Base-by-base conservation (phyloP, 2,888 invertebrate species). In the Rhorus exstirpatorius region DNA sequence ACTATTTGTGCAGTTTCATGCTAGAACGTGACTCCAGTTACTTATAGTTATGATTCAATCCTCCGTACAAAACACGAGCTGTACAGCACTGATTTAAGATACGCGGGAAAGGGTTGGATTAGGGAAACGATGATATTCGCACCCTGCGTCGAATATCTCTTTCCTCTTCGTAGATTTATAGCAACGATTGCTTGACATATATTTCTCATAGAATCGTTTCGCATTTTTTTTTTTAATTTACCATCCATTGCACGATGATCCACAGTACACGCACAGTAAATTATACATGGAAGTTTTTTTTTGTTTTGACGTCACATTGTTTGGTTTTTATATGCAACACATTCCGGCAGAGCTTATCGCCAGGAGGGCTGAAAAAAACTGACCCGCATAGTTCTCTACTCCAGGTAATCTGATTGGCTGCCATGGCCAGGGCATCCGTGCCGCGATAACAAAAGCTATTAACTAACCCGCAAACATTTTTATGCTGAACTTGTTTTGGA, bases 21-120 rank as follows among this genome's bases (percentile, higher is more conserved):
- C 85, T 79, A 51, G 71, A 83, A 86, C 86, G 85, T 84, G 84
- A 86, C 85, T 85, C 83, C 83, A 86, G 84, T 86, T 86, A 85
- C 85, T 86, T 83, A 82, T 84, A 78, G 85, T 86, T 87, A 88
- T 86, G 86, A 87, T 85, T 85, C 83, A 86, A 87, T 87, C 84
- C 85, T 68, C 67, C 71, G 38, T 65, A 71, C 71, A 75, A 72
- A 79, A 79, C 80, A 67, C 70, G 65, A 76, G 63, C 77, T 60
- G 75, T 83, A n/a, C n/a, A 67, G 81, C 80, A 74, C 74, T 83
- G 74, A 63, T 65, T 74, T 83, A 77, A 85, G 80, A 84, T 85
- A 86, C 83, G 84, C 81, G 65, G 71, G 72, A 79, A 79, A 74
- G 74, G 49, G 74, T 46, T 49, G 77, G 44, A 53, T 58, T 75